phyloP scores from a whole-genome alignment of 23 tunicate genomes.

The Ascidia mentula region DNA sequence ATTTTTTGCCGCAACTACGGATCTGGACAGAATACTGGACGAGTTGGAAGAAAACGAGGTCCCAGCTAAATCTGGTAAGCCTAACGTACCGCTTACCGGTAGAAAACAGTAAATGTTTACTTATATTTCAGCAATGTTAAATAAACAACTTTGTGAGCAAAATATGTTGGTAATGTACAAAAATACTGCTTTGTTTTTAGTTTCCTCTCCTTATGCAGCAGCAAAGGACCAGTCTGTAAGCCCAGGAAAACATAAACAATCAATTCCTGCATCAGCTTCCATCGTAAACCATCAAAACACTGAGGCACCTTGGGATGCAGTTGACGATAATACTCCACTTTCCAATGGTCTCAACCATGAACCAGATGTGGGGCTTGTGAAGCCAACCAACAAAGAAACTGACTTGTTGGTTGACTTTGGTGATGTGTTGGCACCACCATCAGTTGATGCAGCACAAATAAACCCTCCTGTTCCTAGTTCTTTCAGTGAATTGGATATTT shows the following conservation, averaged over 20 bases:
- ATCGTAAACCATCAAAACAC: no score
- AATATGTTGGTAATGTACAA: no score
- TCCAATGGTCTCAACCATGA: neutral
- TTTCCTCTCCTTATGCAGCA: no score
- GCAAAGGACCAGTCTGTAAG: no score
- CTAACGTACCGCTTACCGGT: no score
- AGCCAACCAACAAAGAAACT: neutral
- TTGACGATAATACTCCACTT: neutral
- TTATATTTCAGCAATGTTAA: no score
- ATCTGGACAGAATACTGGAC: slow-evolving; percentile 67
- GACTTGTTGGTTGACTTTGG: slow-evolving; percentile 30
- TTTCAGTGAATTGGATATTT: slow-evolving; percentile 19
- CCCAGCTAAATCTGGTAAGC: neutral
- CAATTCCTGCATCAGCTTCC: no score
- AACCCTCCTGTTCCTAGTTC: neutral
- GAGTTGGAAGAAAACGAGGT: slow-evolving; percentile 77
- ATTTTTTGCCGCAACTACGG: slow-evolving; percentile 50
- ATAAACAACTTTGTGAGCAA: neutral
- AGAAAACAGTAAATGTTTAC: no score
- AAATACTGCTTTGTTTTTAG: no score
- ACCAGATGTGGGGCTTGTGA: neutral
- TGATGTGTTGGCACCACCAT: no score
- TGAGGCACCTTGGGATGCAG: neutral
- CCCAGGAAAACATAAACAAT: no score
- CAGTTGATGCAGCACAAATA: no score